Percentiles rank a stretch among this genome's conserved stretches.
These are phyloP conservation scores for Uria lomvia DNA, from an alignment of 2,113 vertebrate species.

Conservation along the genomic window DNA sequence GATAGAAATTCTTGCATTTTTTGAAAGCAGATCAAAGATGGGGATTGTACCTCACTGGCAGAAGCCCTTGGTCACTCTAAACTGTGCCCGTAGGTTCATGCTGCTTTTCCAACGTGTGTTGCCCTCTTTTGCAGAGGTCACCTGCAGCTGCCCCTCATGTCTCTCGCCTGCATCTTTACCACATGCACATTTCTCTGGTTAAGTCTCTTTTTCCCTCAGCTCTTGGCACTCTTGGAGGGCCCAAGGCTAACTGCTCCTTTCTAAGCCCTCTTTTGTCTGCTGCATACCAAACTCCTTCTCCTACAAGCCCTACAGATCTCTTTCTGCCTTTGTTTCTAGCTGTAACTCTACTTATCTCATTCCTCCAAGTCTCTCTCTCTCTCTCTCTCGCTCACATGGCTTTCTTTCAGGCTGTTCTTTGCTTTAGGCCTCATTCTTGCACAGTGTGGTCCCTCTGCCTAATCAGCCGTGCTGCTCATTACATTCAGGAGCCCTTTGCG, in stretches of 20 bases:
- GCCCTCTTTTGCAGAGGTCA: not conserved
- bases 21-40: not conserved
- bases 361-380: not conserved
- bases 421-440: conserved; percentile 37
- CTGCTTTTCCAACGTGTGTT: not conserved
- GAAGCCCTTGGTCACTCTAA: not conserved
- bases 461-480: conserved; percentile 34
- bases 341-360: conserved; percentile 47
- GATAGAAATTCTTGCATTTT: not conserved
- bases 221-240: not conserved
- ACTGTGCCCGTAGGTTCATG: not conserved
- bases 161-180: fast-evolving
- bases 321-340: conserved; percentile 42
- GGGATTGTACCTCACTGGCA: not conserved
- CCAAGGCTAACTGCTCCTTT: conserved; percentile 43
- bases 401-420: conserved; percentile 54
- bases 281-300: conserved; percentile 3
- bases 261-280: conserved; percentile 28
- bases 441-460: conserved; percentile 52
- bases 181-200: not conserved
- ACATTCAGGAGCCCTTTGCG: conserved; percentile 6
- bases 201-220: not conserved
- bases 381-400: not conserved
- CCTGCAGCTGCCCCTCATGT: not conserved
- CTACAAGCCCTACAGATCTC: not conserved